phyloP scores from a whole-genome alignment of 2,888 invertebrate genomes.

The Scrobipalpa costella region DNA sequence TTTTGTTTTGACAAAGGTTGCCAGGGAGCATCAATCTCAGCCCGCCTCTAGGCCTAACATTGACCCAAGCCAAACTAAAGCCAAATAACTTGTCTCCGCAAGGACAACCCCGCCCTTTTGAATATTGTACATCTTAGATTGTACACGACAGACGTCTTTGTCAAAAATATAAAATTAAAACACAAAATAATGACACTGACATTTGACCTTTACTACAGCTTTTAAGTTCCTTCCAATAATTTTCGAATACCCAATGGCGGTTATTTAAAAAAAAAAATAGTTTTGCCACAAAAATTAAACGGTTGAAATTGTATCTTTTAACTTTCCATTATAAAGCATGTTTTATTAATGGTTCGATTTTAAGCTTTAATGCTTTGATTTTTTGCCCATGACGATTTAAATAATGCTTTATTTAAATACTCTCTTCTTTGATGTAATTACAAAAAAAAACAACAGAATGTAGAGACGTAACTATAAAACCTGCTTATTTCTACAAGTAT shows the following conservation, averaged over 20 bases:
- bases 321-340: too few relatives aligned
- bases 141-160: not conserved
- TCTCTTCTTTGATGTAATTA: too few relatives aligned
- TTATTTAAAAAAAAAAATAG: not conserved
- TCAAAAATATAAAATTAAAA: not conserved
- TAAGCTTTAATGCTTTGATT: too few relatives aligned
- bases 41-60: slow-evolving; percentile 2
- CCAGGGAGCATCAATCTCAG: slow-evolving; percentile 18
- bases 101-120: slow-evolving; percentile 4
- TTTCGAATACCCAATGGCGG: not conserved
- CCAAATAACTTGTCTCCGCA: slow-evolving; percentile 5
- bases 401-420: too few relatives aligned
- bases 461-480: too few relatives aligned
- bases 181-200: not conserved
- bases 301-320: too few relatives aligned
- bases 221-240: not conserved
- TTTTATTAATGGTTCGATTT: too few relatives aligned
- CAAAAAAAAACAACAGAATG: too few relatives aligned
- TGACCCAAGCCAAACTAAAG: slow-evolving; percentile 16
- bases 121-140: not conserved
- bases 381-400: too few relatives aligned
- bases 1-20: slow-evolving; percentile 17
- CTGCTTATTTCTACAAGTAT: too few relatives aligned
- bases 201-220: not conserved
- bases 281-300: not conserved